Conservation (phyloP, 2,113 vertebrate species). For the Calyptommatus sinebrachiatus region DNA sequence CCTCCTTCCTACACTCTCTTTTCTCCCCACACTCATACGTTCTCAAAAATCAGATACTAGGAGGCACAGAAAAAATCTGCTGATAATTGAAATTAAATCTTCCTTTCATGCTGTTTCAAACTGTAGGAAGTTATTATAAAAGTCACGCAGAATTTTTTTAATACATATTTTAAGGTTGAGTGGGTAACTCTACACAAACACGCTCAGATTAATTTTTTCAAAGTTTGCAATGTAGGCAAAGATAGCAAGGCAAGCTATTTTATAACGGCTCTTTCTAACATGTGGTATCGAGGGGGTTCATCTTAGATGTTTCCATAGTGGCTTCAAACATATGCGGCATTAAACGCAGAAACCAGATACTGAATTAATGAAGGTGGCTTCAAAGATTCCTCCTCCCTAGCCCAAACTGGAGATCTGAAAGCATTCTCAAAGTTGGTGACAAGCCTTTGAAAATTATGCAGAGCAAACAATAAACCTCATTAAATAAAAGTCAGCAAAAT, state of each 20-base stretch:
- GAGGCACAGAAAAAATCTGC: conserved; percentile 3
- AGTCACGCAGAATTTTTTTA: conserved; percentile 70
- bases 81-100: conserved; percentile 68
- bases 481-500: conserved; percentile 63
- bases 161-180: conserved; percentile 46
- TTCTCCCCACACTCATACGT: no score
- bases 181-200: neutral
- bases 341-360: conserved; percentile 64
- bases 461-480: conserved; percentile 74
- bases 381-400: conserved; percentile 69
- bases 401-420: conserved; percentile 71
- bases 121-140: conserved; percentile 67
- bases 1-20: conserved; percentile 15
- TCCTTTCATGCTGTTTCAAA: conserved; percentile 60
- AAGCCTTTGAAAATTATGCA: conserved; percentile 72
- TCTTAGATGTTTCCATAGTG: conserved; percentile 70
- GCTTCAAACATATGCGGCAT: conserved; percentile 69
- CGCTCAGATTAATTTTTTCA: conserved; percentile 56
- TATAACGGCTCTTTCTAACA: conserved; percentile 64
- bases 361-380: conserved; percentile 76
- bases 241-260: conserved; percentile 56
- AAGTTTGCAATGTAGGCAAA: conserved; percentile 62
- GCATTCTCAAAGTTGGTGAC: conserved; percentile 63
- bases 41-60: neutral
- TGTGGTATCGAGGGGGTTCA: conserved; percentile 61